These are phyloP conservation scores for Choloepus hoffmanni DNA, from an alignment of 2,113 vertebrate species.

Conservation along the genomic window DNA sequence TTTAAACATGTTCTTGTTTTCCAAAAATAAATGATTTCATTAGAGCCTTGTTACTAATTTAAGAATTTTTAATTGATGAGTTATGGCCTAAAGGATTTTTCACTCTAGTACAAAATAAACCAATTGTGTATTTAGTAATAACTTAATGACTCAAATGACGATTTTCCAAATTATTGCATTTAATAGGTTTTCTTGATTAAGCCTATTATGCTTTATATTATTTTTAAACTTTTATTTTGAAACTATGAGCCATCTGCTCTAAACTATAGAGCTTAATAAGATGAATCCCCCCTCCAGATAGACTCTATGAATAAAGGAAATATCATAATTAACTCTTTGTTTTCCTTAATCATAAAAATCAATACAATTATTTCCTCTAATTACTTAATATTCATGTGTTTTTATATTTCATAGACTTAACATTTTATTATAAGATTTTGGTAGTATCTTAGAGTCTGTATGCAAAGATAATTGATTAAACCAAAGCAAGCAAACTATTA, in stretches of 20 bases:
- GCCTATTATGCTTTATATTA: neutral
- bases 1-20: constrained; percentile 56
- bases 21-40: constrained; percentile 64
- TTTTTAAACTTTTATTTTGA: constrained; percentile 34
- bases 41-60: constrained; percentile 61
- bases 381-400: neutral
- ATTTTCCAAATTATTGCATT: constrained; percentile 52
- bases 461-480: neutral
- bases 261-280: neutral
- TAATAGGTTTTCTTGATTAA: constrained; percentile 72
- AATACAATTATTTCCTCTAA: neutral
- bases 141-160: constrained; percentile 53
- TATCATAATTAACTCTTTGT: neutral
- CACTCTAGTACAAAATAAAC: constrained; percentile 50
- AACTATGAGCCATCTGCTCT: neutral
- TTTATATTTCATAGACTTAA: neutral
- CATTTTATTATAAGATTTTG: neutral
- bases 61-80: constrained; percentile 66
- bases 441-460: neutral
- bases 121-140: constrained; percentile 50
- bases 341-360: constrained; percentile 19
- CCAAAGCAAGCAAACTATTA: neutral
- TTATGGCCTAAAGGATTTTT: constrained; percentile 63
- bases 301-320: neutral
- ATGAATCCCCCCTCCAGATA: neutral